Evolutionary conservation across 1,140 invertebrate genomes (phyloP).

Genomic region (Zophobas morio): DNA sequence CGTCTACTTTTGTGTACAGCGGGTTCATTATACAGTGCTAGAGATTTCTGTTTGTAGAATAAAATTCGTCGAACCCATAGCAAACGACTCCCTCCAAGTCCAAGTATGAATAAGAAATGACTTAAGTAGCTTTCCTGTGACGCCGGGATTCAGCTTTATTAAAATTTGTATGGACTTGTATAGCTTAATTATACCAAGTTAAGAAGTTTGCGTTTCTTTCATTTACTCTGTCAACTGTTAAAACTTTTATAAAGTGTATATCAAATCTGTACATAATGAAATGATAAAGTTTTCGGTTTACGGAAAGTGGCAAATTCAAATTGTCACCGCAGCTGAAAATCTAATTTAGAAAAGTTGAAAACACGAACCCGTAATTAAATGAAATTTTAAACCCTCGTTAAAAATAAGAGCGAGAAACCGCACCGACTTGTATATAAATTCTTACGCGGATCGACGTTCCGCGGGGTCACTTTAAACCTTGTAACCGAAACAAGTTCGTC

Average conservation of each 20-base stretch:
- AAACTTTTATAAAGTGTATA: constrained; percentile 9
- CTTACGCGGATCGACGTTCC: too few species aligned
- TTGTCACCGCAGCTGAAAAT: background rate
- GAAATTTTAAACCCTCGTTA: too few species aligned
- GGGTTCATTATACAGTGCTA: background rate
- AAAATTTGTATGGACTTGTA: constrained; percentile 24
- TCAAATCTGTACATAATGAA: constrained; percentile 6
- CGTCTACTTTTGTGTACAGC: constrained; percentile 2
- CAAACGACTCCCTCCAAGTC: background rate
- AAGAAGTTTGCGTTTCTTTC: constrained; percentile 13
- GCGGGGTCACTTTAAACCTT: background rate
- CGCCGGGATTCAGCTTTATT: constrained; percentile 9
- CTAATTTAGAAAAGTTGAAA: too few species aligned
- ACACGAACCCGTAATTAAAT: too few species aligned
- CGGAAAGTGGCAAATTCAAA: background rate
- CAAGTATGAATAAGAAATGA: constrained; percentile 12
- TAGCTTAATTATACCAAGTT: constrained; percentile 20
- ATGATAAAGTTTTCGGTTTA: background rate
- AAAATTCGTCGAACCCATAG: constrained; percentile 2
- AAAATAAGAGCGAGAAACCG: too few species aligned
- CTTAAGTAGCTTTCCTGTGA: constrained; percentile 13
- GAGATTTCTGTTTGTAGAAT: constrained; percentile 4
- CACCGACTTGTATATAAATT: too few species aligned
- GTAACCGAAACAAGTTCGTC: background rate
- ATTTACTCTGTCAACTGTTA: constrained; percentile 18